Conservation (phyloP, 2,888 invertebrate species). For the Ferdinandea cuprea region DNA sequence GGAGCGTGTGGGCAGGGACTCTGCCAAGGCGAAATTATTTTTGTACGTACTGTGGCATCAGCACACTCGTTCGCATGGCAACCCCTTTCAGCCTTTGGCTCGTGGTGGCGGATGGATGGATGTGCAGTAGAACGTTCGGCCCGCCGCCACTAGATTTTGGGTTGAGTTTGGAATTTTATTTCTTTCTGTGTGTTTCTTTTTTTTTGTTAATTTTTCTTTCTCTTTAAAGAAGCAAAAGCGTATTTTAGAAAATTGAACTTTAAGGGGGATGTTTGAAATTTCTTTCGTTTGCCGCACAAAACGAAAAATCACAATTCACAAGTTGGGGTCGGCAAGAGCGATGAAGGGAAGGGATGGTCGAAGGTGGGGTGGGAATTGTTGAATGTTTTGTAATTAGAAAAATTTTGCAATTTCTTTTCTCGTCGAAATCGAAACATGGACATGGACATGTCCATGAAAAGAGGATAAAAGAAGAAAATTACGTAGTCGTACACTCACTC, state of each 20-base stretch:
- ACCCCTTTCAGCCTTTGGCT: conserved; percentile 69
- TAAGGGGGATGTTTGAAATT: conserved; percentile 71
- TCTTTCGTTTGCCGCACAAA: conserved; percentile 39
- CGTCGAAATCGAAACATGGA: conserved; percentile 46
- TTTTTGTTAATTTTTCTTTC: conserved; percentile 37
- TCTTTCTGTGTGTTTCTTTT: conserved; percentile 33
- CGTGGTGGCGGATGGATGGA: conserved; percentile 55
- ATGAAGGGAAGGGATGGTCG: background rate
- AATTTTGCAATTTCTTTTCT: conserved; percentile 51
- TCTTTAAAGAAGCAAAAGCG: conserved; percentile 56
- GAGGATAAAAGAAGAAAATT: background rate
- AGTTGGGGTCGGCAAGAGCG: conserved; percentile 18
- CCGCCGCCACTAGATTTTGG: conserved; percentile 73
- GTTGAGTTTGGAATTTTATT: conserved; percentile 71
- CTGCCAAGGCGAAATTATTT: conserved; percentile 72
- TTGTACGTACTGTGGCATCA: conserved; percentile 53
- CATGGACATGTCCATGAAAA: conserved; percentile 14
- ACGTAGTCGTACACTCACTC: no score
- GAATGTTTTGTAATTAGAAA: conserved; percentile 73
- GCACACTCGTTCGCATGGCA: conserved; percentile 65
- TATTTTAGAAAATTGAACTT: conserved; percentile 69
- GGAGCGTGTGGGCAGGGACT: conserved; percentile 48
- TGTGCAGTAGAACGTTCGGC: conserved; percentile 50
- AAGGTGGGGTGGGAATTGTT: conserved; percentile 56
- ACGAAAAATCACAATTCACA: conserved; percentile 15